Evolutionary conservation across 2,888 invertebrate species (phyloP).

Genomic region (Hirtodrosophila confusa): DNA sequence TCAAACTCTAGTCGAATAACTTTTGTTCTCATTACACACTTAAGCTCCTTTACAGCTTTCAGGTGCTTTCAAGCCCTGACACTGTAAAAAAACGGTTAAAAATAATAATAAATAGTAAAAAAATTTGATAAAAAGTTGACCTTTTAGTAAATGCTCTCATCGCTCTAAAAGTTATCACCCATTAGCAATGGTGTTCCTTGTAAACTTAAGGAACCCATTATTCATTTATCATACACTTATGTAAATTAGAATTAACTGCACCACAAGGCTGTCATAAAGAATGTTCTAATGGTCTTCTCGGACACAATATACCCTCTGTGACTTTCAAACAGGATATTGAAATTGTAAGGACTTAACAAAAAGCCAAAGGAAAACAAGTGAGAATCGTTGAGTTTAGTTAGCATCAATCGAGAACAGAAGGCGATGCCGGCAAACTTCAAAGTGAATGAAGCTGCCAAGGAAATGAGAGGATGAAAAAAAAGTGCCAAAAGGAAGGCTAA

Average conservation of each 20-base stretch:
- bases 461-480: conserved; percentile 13
- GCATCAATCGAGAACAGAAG: conserved; percentile 42
- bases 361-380: conserved; percentile 28
- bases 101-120: no score
- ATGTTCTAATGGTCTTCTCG: neutral
- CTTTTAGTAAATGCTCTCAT: no score
- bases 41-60: no score
- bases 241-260: conserved; percentile 10
- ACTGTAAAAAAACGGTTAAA: no score
- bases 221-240: conserved; percentile 1
- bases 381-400: conserved; percentile 49
- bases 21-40: no score
- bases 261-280: neutral
- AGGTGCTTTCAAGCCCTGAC: no score
- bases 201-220: no score
- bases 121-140: no score
- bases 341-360: conserved; percentile 37
- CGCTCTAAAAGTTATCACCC: no score
- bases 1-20: no score
- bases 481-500: conserved; percentile 52
- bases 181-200: no score
- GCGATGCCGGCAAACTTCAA: conserved; percentile 61
- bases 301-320: conserved; percentile 2
- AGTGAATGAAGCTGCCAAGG: conserved; percentile 64
- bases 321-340: conserved; percentile 23